A percentile compares a stretch with the other conserved stretches of the same genome.
Conservation (phyloP, 2,113 vertebrate genomes). For the Zapornia atra region DNA sequence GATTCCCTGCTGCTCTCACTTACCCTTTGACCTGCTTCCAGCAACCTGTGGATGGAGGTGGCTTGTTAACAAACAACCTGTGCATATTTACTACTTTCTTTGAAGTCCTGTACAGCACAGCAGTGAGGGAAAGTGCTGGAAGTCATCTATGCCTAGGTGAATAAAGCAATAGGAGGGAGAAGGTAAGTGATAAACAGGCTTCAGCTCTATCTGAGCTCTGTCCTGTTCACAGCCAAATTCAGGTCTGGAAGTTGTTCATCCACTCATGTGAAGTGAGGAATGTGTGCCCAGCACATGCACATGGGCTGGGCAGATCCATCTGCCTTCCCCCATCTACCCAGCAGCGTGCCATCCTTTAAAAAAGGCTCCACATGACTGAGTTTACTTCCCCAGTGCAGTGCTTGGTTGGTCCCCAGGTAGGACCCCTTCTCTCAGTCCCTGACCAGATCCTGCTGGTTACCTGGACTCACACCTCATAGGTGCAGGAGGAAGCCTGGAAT, state of each 20-base stretch:
- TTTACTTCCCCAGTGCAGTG: background rate
- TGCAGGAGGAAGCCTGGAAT: background rate
- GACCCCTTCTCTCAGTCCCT: background rate
- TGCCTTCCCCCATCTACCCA: background rate
- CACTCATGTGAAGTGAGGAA: accelerated
- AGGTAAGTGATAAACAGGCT: background rate
- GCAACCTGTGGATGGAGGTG: background rate
- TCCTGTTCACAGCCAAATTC: background rate
- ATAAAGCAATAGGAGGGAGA: background rate
- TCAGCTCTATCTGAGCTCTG: accelerated
- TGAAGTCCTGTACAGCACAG: background rate
- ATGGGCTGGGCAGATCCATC: background rate
- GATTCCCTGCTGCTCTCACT: background rate
- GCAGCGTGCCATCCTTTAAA: background rate
- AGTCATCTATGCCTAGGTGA: background rate
- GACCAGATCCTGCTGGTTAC: background rate
- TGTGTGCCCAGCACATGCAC: accelerated
- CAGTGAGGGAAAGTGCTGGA: accelerated
- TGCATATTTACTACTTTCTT: background rate
- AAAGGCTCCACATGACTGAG: background rate
- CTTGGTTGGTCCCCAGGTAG: background rate
- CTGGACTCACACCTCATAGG: background rate
- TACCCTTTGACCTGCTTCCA: background rate
- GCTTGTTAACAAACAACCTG: background rate
- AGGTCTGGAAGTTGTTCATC: accelerated